These are phyloP conservation scores for Thera britannica DNA, from an alignment of 2,888 invertebrate genomes.

Conservation along the genomic window DNA sequence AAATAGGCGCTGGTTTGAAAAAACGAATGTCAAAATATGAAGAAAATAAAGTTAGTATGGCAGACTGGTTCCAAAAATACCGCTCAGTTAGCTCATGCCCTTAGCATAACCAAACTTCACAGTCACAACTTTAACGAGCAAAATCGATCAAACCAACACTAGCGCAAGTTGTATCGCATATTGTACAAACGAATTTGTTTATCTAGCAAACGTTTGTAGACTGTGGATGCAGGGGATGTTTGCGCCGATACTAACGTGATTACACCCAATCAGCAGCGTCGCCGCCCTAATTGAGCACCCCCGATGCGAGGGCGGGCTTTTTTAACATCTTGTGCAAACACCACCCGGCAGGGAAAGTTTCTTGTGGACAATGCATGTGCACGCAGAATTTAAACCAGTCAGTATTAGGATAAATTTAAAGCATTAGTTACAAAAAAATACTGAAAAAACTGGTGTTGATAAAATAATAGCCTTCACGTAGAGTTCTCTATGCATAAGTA, in stretches of 20 bases:
- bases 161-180: conserved; percentile 58
- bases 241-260: conserved; percentile 82
- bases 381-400: conserved; percentile 1
- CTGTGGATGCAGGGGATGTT: conserved; percentile 69
- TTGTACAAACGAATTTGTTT: conserved; percentile 48
- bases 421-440: neutral
- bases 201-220: conserved; percentile 47
- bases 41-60: too few species aligned
- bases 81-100: too few species aligned
- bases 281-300: conserved; percentile 81
- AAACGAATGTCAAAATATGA: too few species aligned
- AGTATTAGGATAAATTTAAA: conserved; percentile 10
- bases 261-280: conserved; percentile 82
- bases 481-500: too few species aligned
- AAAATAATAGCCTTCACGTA: too few species aligned
- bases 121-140: conserved; percentile 12
- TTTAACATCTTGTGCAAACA: conserved; percentile 81
- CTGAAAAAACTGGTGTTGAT: too few species aligned
- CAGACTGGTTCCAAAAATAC: too few species aligned
- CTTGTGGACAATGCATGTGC: conserved; percentile 35
- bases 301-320: conserved; percentile 78
- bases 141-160: conserved; percentile 27
- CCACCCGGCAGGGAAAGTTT: conserved; percentile 34
- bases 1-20: too few species aligned
- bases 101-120: neutral